Base-by-base conservation (phyloP, 2,888 invertebrate species). In the Callinectes sapidus region DNA sequence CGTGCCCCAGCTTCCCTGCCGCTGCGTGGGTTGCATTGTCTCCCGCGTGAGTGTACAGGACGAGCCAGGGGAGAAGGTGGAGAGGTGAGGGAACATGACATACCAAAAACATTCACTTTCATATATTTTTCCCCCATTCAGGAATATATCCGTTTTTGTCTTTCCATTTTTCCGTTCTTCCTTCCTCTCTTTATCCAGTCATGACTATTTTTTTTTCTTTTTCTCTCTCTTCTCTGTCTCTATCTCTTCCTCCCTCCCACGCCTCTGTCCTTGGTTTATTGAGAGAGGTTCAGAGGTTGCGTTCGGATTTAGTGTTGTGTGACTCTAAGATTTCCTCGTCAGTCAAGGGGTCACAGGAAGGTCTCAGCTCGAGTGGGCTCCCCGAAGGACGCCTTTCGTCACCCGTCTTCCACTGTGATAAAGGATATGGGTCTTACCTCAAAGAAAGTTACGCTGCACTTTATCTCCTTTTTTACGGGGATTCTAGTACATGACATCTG, bases 301-400 rank as follows among this genome's bases (percentile, higher is more conserved):
- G 2, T 81, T 81, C 35, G 81, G 32, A 81, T 81, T 81, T 81
- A 81, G 32, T 35, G 32, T 32, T 81, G 81, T 81, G 81, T 81
- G 81, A 81, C 81, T 81, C 71, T 71, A 32, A 35, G 81, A 81
- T 35, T 81, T 32, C 35, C 81, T 35, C 32, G 81, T 81, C 81
- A 81, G 81, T 81, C 81, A 81, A 81, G 35, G 5, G 81, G 81
- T 81, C 81, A 81, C 28, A 81, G 81, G 32, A 81, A 10, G 81
- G 81, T 35, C 14, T 81, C 32, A 81, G 16, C 13, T 81, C 32
- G 16, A 81, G 81, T 81, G 81, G 35, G 81, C 32, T 32, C 16
- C 81, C 10, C 32, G 32, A 81, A 81, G 81, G 81, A 35, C 81
- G 35, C 10, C 35, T 81, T 81, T 81, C 81, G 81, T 81, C 81